Conservation (phyloP, 64 coral and sea anemone genomes). For the Montipora efflorescens region DNA sequence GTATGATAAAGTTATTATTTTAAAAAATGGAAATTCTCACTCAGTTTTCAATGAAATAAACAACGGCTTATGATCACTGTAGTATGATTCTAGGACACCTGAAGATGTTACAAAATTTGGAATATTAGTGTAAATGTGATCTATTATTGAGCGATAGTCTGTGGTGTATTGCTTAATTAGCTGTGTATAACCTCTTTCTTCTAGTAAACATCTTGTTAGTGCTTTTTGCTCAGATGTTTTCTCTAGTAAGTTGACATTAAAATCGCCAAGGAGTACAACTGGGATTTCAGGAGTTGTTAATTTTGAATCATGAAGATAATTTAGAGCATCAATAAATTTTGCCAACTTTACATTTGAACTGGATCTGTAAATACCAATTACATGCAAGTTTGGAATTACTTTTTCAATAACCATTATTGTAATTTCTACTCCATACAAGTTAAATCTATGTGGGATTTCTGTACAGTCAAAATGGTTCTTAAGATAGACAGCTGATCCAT, state of each 20-base stretch:
- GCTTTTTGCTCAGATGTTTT: slow-evolving; percentile 28
- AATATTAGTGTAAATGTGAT: slow-evolving; percentile 62
- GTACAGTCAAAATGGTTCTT: neutral
- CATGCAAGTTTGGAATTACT: slow-evolving; percentile 51
- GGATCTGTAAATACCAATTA: slow-evolving; percentile 70
- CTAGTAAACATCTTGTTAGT: slow-evolving; percentile 14
- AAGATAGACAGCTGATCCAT: slow-evolving; percentile 48
- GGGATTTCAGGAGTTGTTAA: neutral
- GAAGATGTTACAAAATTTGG: neutral
- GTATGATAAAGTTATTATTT: slow-evolving; percentile 30
- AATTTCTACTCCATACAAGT: slow-evolving; percentile 69
- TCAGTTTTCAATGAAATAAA: slow-evolving; percentile 51
- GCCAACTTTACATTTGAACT: slow-evolving; percentile 19
- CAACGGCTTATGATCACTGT: slow-evolving; percentile 68
- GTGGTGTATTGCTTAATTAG: slow-evolving; percentile 50
- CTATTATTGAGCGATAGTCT: slow-evolving; percentile 46
- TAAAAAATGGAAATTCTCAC: slow-evolving; percentile 11
- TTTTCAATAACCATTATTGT: slow-evolving; percentile 50
- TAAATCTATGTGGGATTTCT: slow-evolving; percentile 27
- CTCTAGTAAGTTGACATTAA: slow-evolving; percentile 64
- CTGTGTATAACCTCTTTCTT: slow-evolving; percentile 39
- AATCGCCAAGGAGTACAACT: slow-evolving; percentile 40
- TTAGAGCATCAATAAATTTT: slow-evolving; percentile 52
- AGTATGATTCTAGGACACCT: slow-evolving; percentile 63
- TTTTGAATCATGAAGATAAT: slow-evolving; percentile 54